Base-by-base conservation (phyloP, 1,140 invertebrate genomes). In the Trachymyrmex septentrionalis region DNA sequence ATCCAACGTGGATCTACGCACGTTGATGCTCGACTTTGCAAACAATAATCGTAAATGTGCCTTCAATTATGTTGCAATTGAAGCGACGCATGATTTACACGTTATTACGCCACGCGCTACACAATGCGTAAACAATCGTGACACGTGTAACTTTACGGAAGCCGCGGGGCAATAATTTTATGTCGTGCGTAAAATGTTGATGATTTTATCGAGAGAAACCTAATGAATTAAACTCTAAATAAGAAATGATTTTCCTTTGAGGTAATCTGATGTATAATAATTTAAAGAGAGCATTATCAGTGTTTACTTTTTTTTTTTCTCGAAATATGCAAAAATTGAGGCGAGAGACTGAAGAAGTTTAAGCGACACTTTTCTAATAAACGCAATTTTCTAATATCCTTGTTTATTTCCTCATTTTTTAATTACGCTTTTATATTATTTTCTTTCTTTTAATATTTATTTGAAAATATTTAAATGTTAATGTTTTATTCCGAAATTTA, bases 111-210 rank as follows among this genome's bases (percentile, higher is more conserved):
- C 59, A 66, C 80, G 73, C 87, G 16, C 16, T 34, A 82, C 85
- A 30, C 80, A 78, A 24, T 30, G 34, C 67, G 73, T 80, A 86
- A 77, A 87, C 48, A 75, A 59, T 78, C 19, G 63, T 78, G 78
- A 88, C 75, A 86, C 86, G 87, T 88, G 81, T 86, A 75, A 67
- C 86, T 63, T 61, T 55, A 24, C 44, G 10, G 50, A 73, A 80
- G 48, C 75, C 61, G 53, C 19, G 27, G 12, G 27, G 34, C 21
- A 21, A 38, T 34, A 34, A 34, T 34, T 34, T 34, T 34, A 34
- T 0, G 6, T 38, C 34, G 30, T 30, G 21, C 21, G 34, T 82
- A 59, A 73, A 73, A 82, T 72, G 73, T 61, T 24, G 21, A 14
- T 34, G 24, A 72, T 55, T n/a, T 24, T 19, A 38, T 7, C 48